Percentiles rank a stretch among this genome's conserved stretches.
Conservation (phyloP, 2,113 vertebrate species). For the Microtus richardsoni region DNA sequence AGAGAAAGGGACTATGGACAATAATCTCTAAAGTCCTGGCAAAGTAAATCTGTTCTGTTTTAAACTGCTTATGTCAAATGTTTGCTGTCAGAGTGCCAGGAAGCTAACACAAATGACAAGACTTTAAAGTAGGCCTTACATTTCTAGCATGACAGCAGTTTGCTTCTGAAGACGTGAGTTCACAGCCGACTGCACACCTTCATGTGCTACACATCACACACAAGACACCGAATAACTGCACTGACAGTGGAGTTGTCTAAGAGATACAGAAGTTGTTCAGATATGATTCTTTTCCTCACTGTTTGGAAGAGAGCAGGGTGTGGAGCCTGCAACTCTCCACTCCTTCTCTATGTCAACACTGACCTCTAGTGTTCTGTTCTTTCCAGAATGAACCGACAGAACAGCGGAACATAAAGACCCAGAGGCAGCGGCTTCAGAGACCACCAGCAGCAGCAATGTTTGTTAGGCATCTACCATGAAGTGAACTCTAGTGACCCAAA, state of each 20-base stretch:
- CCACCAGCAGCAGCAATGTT: neutral
- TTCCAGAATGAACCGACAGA: conserved; percentile 43
- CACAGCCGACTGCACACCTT: neutral
- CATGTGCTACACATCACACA: neutral
- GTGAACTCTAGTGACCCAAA: neutral
- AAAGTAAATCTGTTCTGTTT: neutral
- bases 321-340: neutral
- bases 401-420: neutral
- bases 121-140: neutral
- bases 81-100: neutral
- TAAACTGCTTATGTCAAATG: neutral
- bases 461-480: neutral
- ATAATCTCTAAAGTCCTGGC: neutral
- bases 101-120: neutral
- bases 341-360: conserved; percentile 75
- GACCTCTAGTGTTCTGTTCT: conserved; percentile 86
- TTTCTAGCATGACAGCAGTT: neutral
- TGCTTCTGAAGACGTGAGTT: neutral
- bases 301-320: neutral
- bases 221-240: neutral
- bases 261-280: neutral
- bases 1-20: neutral
- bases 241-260: neutral
- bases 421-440: neutral
- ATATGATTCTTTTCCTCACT: neutral